Evolutionary conservation across 2,113 vertebrate species (phyloP), one percentile per base, ranked within the genome.

Genomic region (Hemiprocne comata): DNA sequence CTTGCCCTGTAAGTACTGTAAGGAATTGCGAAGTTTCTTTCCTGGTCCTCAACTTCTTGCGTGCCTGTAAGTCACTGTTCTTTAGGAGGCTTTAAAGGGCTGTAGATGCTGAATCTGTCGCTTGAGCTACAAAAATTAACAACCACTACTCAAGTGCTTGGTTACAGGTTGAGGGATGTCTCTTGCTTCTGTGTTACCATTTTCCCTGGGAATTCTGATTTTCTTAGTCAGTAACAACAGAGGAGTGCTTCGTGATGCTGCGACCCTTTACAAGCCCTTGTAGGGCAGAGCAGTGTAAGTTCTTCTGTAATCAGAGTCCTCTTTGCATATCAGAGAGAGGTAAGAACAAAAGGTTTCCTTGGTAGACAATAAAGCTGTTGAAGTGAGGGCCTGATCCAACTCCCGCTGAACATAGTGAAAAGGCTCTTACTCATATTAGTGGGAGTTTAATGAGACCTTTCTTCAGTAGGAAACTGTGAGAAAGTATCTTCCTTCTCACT

Each of bases 401-500:
- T 93, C 72, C 72, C 79, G 53, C 60, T 90, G 92, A 84, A 96
- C 75, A 8, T 26, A 82, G 90, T 85, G 93, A 89, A 95, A 93
- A 94, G 73, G 76, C 88, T 93, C 73, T 92, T 92, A 66, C 76
- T 96, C 57, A 4, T 85, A 25, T 85, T 82, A 85, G 90, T 69
- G 66, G 88, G 86, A 96, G 73, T 93, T 92, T 89, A 95, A 62
- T 89, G 83, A 90, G 92, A 84, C 40, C 53, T 89, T 92, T 85
- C 77, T 92, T 95, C 48, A 53, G 82, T 55, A 91, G 87, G 90
- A 97, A 95, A 95, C 93, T 95, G 87, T 93, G 91, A 95, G 94
- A 95, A 95, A 95, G 79, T 83, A 38, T 96, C 93, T 96, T 94
- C 90, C 73, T 95, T 76, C 84, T 95, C 65, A 4, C 61, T 91